Percentiles rank a stretch among this genome's conserved stretches.
Evolutionary conservation across 1,140 invertebrate genomes (phyloP).

Genomic region (Drosophila fuyamai): DNA sequence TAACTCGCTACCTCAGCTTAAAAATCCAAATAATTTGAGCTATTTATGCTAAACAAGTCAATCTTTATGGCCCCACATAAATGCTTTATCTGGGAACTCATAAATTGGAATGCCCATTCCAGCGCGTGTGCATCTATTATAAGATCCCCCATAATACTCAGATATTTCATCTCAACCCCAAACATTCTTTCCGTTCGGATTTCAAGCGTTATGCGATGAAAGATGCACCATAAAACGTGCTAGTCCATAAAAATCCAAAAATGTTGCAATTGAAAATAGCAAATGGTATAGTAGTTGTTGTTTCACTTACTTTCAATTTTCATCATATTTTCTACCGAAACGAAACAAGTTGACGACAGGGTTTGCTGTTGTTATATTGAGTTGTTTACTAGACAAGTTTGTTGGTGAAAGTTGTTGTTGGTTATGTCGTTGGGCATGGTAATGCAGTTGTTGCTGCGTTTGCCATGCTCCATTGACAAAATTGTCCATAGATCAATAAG

Average conservation of each 20-base stretch:
- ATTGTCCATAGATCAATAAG: slow-evolving; percentile 60
- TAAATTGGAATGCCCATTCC: slow-evolving; percentile 19
- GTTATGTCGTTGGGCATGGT: slow-evolving; percentile 6
- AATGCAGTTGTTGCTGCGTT: slow-evolving; percentile 13
- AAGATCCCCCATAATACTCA: slow-evolving; percentile 5
- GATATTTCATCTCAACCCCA: slow-evolving; percentile 29
- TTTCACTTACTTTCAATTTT: slow-evolving; percentile 49
- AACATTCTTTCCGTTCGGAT: slow-evolving; percentile 10
- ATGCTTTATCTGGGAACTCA: slow-evolving; percentile 33
- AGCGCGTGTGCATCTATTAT: slow-evolving; percentile 20
- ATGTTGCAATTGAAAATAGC: slow-evolving; percentile 31
- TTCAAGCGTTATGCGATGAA: slow-evolving; percentile 12
- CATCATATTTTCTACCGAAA: slow-evolving; percentile 25
- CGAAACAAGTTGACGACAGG: slow-evolving; percentile 54
- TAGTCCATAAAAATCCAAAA: slow-evolving; percentile 34
- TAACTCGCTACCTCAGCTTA: neutral
- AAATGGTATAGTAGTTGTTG: slow-evolving; percentile 25
- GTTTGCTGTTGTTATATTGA: slow-evolving; percentile 30
- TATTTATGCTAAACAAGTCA: slow-evolving; percentile 38
- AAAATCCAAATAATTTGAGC: slow-evolving; percentile 3
- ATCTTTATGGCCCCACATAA: slow-evolving; percentile 37
- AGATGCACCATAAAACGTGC: slow-evolving; percentile 33
- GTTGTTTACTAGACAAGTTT: slow-evolving; percentile 31
- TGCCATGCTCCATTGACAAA: slow-evolving; percentile 56
- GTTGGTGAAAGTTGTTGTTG: slow-evolving; percentile 47